Evolutionary conservation across 1,140 invertebrate species (phyloP), one percentile per base, ranked within the genome.

Genomic region (Leptinotarsa texana): DNA sequence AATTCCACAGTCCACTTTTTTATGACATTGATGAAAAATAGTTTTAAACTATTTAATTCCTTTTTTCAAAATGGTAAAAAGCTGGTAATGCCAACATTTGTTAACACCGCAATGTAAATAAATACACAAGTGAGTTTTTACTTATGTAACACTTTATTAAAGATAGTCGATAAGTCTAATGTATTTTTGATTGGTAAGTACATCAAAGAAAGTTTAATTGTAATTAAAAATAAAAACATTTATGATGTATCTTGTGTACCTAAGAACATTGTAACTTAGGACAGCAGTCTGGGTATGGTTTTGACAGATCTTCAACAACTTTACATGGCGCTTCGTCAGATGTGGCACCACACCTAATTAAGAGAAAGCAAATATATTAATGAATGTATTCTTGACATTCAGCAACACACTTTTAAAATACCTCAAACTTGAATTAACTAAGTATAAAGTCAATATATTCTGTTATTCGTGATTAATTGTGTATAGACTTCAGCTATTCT

Each of bases 211-310:
- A 27, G 27, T 27, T 27, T 0, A 27, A 33, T 33, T 33, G 8
- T 33, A 33, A 33, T 33, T 11, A 3, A 33, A 33, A 33, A 11
- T 33, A 33, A 1, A 33, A 33, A 2, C 6, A 33, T 62, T 13
- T 62, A n/a, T 2, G 61, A n/a, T n/a, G 21, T 17, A 62, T 15
- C 17, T n/a, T 8, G 4, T n/a, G 61, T 62, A 62, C 1, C 8
- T 21, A 3, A 24, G 63, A 65, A 61, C 75, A 75, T 21, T 62
- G 17, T 21, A 67, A 1, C n/a, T 73, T 61, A 42, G 42, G 63
- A 62, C 70, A 75, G 13, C 75, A 75, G 48, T 75, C 63, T 61
- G 75, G 75, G 33, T 69, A 73, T 0, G 75, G 75, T 27, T 75
- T 75, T 3, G 63, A 68, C 24, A 75, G 57, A 62, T 75, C 67